Percentiles rank a stretch among this genome's conserved stretches.
Evolutionary conservation across 2,888 invertebrate species (phyloP).

Genomic region (Latrodectus hesperus): DNA sequence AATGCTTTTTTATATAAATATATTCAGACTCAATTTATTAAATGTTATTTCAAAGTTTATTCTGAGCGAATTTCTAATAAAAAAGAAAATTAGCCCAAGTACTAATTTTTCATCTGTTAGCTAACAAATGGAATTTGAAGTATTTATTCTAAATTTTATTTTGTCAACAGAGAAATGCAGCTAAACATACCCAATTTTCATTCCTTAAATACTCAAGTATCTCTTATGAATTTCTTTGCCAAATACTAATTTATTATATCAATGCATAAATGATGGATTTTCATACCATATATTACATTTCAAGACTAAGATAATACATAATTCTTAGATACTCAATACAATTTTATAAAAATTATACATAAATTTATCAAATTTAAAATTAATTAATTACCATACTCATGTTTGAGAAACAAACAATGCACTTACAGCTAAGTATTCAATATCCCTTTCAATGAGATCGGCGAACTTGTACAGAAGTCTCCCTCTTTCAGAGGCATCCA

Average conservation of each 20-base stretch:
- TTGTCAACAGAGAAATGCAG: too few species aligned
- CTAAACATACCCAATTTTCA: not conserved
- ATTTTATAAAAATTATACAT: not conserved
- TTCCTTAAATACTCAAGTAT: not conserved
- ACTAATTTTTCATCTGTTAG: too few species aligned
- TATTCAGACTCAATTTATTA: too few species aligned
- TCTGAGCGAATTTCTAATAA: too few species aligned
- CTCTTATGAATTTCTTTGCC: not conserved
- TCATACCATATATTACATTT: too few species aligned
- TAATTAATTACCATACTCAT: not conserved
- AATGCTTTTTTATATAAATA: too few species aligned
- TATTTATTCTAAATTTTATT: too few species aligned
- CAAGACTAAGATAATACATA: not conserved
- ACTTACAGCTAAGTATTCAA: constrained; percentile 77
- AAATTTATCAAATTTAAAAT: not conserved
- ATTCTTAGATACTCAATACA: not conserved
- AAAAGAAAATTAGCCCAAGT: too few species aligned
- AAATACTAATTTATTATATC: not conserved
- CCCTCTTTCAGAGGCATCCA: constrained; percentile 79
- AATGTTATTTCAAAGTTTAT: too few species aligned
- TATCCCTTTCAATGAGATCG: constrained; percentile 78
- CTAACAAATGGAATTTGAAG: too few species aligned
- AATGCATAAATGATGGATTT: not conserved
- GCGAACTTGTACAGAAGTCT: constrained; percentile 77
- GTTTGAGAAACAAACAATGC: not conserved